Percentiles rank a stretch among this genome's conserved stretches.
These are phyloP conservation scores for Silvanus unidentatus DNA, from an alignment of 2,888 invertebrate species.

Conservation along the genomic window DNA sequence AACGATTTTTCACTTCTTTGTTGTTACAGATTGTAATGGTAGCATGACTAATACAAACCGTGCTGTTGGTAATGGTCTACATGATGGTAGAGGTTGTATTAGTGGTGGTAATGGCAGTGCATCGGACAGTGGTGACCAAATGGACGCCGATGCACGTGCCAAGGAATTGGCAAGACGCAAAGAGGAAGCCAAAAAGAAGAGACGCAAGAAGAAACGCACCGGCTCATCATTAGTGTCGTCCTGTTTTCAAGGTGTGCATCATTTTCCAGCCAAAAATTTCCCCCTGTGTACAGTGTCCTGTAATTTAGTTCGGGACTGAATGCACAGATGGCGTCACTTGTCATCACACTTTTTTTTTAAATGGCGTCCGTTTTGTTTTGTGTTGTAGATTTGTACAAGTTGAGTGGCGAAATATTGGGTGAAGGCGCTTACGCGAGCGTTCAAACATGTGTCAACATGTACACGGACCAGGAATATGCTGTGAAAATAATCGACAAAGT, in stretches of 20 bases:
- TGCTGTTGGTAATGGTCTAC: conserved; percentile 16
- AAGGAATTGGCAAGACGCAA: conserved; percentile 70
- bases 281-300: background rate
- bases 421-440: conserved; percentile 96
- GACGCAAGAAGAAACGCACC: conserved; percentile 85
- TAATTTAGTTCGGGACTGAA: background rate
- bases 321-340: too few relatives aligned
- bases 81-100: conserved; percentile 14
- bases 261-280: conserved; percentile 1
- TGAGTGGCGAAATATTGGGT: conserved; percentile 93
- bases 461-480: conserved; percentile 90
- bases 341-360: too few relatives aligned
- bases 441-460: conserved; percentile 85
- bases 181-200: conserved; percentile 81
- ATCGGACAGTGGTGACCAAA: conserved; percentile 49
- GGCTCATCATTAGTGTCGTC: conserved; percentile 83
- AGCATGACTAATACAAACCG: conserved; percentile 54
- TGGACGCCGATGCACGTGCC: conserved; percentile 56
- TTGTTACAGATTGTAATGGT: conserved; percentile 26
- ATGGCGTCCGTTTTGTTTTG: too few relatives aligned
- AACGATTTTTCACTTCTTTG: background rate
- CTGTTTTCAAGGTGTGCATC: conserved; percentile 72
- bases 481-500: conserved; percentile 97
- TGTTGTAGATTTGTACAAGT: conserved; percentile 79
- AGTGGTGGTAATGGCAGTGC: conserved; percentile 46